Evolutionary conservation across 2,113 vertebrate species (phyloP).

Genomic region (Siphamia tubifer): DNA sequence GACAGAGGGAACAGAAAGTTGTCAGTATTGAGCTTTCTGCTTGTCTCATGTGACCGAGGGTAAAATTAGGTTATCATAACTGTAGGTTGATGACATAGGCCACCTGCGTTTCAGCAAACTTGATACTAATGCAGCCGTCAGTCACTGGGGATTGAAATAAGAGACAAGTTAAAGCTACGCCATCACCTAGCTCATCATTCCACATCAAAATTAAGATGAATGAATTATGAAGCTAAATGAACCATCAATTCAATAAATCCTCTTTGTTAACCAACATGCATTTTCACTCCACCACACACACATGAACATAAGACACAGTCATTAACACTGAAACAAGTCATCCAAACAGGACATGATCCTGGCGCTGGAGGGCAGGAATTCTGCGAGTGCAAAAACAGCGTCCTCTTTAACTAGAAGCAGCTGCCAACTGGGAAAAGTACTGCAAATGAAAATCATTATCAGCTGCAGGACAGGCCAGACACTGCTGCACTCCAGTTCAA

Average conservation of each 20-base stretch:
- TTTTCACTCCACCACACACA: not conserved
- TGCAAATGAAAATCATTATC: conserved; percentile 74
- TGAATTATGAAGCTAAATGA: conserved; percentile 57
- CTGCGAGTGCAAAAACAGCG: conserved; percentile 38
- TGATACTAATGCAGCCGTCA: conserved; percentile 17
- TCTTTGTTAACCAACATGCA: not conserved
- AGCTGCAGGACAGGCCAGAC: conserved; percentile 68
- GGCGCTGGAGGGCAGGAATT: conserved; percentile 69
- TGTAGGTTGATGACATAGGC: conserved; percentile 56
- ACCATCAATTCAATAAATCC: conserved; percentile 63
- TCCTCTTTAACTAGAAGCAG: conserved; percentile 74
- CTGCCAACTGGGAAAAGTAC: conserved; percentile 66
- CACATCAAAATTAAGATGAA: conserved; percentile 23
- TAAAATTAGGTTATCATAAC: conserved; percentile 73
- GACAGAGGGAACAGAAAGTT: not conserved
- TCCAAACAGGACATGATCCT: conserved; percentile 69
- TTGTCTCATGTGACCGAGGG: conserved; percentile 41
- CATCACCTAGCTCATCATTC: conserved; percentile 33
- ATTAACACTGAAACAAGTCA: conserved; percentile 65
- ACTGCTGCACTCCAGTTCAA: conserved; percentile 28
- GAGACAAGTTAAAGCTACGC: conserved; percentile 32
- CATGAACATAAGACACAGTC: conserved; percentile 25
- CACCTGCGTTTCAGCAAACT: conserved; percentile 62
- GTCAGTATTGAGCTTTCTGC: conserved; percentile 22
- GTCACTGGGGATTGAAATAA: conserved; percentile 38